Base-by-base conservation (phyloP, 2,888 invertebrate genomes). In the Erebia ligea region DNA sequence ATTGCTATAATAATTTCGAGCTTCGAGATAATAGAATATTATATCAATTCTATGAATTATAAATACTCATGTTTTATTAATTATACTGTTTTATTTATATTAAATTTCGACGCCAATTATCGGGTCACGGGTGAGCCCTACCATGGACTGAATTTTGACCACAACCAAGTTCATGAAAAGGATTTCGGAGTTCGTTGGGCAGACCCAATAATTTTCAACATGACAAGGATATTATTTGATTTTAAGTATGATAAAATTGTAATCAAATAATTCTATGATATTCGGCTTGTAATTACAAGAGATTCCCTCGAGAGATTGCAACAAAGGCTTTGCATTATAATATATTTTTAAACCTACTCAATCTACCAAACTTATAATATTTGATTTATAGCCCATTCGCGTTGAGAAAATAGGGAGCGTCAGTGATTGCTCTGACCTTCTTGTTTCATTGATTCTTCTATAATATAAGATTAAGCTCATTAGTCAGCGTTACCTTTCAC, bases 281-380 rank as follows among this genome's bases (percentile, higher is more conserved):
- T 48, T 81, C 76, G 74, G 77, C 78, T 76, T 76, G 75, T 73
- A 68, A 69, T 76, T 71, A 77, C 77, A 80, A 80, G 91, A 92
- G 92, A 92, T 92, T 92, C 92, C 79, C 80, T 76, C 75, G 78
- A 71, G 90, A 91, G 90, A 91, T 91, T 89, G 82, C 85, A 86
- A 86, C 82, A 80, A 86, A 86, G 82, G 84, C 84, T 84, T 63
- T 75, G 78, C 80, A 79, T 79, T 80, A 78, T 81, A 83, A 82
- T 80, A 80, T 83, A 77, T 76, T 59, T 75, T 75, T 68, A 69
- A 77, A 73, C 72, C 72, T 76, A 78, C 34, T 56, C 68, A 76
- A 73, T 80, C 77, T 80, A 79, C 79, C 84, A 86, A 68, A 70
- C 73, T 80, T 79, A 79, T 81, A 80, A 75, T 78, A 78, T 81